Conservation (phyloP, 2,888 invertebrate species). For the Stenchaetothrips biformis region DNA sequence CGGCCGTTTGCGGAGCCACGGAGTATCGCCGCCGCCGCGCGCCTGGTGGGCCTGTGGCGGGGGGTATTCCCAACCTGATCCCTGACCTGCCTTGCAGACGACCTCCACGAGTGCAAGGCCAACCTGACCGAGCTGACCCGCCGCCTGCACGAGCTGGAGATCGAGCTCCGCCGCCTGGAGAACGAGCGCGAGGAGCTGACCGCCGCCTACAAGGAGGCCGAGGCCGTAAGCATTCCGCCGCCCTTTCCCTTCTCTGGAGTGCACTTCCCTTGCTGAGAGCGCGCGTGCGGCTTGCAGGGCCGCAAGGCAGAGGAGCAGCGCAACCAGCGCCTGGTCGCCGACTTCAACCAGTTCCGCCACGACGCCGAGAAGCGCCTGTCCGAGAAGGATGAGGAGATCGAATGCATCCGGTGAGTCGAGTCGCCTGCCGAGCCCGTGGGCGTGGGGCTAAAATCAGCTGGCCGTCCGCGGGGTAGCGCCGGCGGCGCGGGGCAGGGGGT, state of each 20-base stretch:
- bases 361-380: constrained; percentile 95
- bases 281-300: constrained; percentile 55
- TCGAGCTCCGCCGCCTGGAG: constrained; percentile 95
- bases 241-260: too few relatives aligned
- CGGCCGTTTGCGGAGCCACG: too few relatives aligned
- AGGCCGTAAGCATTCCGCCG: constrained; percentile 70
- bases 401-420: constrained; percentile 82
- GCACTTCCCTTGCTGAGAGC: too few relatives aligned
- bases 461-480: constrained; percentile 3
- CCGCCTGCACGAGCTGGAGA: constrained; percentile 94
- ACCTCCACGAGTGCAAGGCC: constrained; percentile 89
- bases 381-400: constrained; percentile 98
- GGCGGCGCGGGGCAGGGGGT: not conserved
- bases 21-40: not conserved
- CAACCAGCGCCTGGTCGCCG: constrained; percentile 85
- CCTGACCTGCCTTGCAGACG: constrained; percentile 59
- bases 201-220: constrained; percentile 96
- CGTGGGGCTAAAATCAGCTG: too few relatives aligned
- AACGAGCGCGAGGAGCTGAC: constrained; percentile 98
- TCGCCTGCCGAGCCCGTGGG: not conserved
- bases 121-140: constrained; percentile 93
- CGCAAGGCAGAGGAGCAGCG: constrained; percentile 97
- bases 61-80: not conserved
- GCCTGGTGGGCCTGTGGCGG: not conserved
- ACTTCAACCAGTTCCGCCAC: constrained; percentile 89